These are phyloP conservation scores for Falco columbarius DNA, from an alignment of 2,797 vertebrate species.

Conservation along the genomic window DNA sequence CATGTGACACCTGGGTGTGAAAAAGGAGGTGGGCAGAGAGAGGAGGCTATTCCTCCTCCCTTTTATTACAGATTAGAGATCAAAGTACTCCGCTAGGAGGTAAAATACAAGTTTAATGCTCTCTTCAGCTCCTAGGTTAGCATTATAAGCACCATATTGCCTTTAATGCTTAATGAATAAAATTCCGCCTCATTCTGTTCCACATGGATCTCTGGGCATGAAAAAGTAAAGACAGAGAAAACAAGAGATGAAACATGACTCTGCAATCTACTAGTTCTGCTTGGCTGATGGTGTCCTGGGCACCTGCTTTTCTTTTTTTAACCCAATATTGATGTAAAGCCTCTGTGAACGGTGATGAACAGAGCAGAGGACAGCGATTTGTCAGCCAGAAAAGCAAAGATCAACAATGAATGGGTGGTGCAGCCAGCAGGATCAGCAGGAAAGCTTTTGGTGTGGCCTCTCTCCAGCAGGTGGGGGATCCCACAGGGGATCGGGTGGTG, in stretches of 20 bases:
- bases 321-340: background rate
- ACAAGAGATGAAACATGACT: background rate
- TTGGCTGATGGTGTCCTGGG: background rate
- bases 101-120: background rate
- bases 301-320: background rate
- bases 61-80: background rate
- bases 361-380: background rate
- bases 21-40: background rate
- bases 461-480: background rate
- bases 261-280: background rate
- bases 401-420: background rate
- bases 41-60: background rate
- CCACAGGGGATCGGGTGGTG: accelerated
- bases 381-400: background rate
- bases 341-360: background rate
- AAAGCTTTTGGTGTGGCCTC: background rate
- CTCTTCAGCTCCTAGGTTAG: background rate
- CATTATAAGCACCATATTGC: background rate
- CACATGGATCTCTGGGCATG: background rate
- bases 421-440: background rate
- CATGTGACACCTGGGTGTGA: background rate
- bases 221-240: background rate
- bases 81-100: background rate
- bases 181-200: background rate
- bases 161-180: background rate